Evolutionary conservation across 2,797 vertebrate species (phyloP).

Genomic region (Lates japonicus): DNA sequence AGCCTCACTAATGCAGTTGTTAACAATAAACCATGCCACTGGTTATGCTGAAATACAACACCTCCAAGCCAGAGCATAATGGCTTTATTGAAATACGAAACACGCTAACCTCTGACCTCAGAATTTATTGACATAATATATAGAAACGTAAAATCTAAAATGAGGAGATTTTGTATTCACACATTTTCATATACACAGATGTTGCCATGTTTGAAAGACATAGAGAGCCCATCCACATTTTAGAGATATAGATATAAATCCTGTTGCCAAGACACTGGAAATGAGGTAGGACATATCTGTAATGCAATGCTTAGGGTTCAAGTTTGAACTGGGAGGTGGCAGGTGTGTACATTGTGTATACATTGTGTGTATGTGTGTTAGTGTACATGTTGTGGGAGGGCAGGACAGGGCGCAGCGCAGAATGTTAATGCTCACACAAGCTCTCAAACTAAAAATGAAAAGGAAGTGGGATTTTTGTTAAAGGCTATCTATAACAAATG

Average conservation of each 20-base stretch:
- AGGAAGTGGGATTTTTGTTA: slow-evolving; percentile 67
- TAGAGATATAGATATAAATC: slow-evolving; percentile 3
- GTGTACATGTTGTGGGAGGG: slow-evolving; percentile 1
- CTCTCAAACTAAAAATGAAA: slow-evolving; percentile 66
- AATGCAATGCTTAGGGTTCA: slow-evolving; percentile 6
- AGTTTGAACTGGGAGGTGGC: not conserved
- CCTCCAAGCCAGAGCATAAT: slow-evolving; percentile 59
- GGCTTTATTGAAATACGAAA: slow-evolving; percentile 65
- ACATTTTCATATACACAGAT: slow-evolving; percentile 8
- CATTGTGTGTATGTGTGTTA: not conserved
- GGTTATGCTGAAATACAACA: slow-evolving; percentile 66
- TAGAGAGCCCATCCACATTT: slow-evolving; percentile 1
- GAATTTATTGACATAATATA: slow-evolving; percentile 38
- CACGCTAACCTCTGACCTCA: slow-evolving; percentile 58
- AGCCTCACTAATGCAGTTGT: slow-evolving; percentile 74
- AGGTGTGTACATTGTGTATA: not conserved
- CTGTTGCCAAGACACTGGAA: slow-evolving; percentile 18
- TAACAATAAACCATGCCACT: slow-evolving; percentile 75
- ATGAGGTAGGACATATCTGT: slow-evolving; percentile 13
- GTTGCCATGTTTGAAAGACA: not conserved
- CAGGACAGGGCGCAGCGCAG: slow-evolving; percentile 18
- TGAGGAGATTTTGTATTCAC: slow-evolving; percentile 20
- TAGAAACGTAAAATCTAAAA: slow-evolving; percentile 44
- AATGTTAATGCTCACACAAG: slow-evolving; percentile 50
- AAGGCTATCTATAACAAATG: slow-evolving; percentile 83